Conservation (phyloP, 2,797 vertebrate species). For the Crocodylus rhombifer region DNA sequence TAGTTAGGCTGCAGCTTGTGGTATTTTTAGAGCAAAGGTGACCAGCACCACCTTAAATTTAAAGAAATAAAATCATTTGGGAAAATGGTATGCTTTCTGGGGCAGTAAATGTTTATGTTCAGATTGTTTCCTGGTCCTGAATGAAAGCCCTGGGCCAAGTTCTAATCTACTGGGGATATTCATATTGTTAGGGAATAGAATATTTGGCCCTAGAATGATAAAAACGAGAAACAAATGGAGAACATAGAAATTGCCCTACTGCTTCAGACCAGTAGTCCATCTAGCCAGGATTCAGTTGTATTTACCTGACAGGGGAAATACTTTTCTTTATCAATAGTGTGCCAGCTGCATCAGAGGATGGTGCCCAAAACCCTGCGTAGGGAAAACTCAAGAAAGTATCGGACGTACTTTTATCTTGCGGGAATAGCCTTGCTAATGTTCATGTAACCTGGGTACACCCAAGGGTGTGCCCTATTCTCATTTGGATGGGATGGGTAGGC, state of each 20-base stretch:
- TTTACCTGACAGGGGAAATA: too few relatives aligned
- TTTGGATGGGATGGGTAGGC: not conserved
- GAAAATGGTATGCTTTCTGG: conserved; percentile 5
- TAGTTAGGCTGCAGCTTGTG: conserved; percentile 72
- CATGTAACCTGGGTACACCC: too few relatives aligned
- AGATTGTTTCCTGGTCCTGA: not conserved
- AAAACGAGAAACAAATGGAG: not conserved
- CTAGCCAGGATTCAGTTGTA: not conserved
- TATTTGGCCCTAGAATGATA: not conserved
- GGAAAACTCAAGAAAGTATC: not conserved
- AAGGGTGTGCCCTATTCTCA: too few relatives aligned
- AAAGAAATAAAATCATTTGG: conserved; percentile 7
- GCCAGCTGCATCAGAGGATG: not conserved
- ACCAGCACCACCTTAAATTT: conserved; percentile 67
- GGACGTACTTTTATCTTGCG: not conserved
- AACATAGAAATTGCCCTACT: not conserved
- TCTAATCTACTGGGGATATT: not conserved
- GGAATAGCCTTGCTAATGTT: not conserved
- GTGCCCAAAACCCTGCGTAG: not conserved
- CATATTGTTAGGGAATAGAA: not conserved
- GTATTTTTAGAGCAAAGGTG: conserved; percentile 79
- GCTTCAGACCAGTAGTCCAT: too few relatives aligned
- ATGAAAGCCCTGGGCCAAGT: not conserved
- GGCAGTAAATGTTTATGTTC: not conserved
- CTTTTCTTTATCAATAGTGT: not conserved